Percentiles rank a stretch among this genome's conserved stretches.
phyloP scores from a whole-genome alignment of 2,797 vertebrate species.

The Poecilia velifera region DNA sequence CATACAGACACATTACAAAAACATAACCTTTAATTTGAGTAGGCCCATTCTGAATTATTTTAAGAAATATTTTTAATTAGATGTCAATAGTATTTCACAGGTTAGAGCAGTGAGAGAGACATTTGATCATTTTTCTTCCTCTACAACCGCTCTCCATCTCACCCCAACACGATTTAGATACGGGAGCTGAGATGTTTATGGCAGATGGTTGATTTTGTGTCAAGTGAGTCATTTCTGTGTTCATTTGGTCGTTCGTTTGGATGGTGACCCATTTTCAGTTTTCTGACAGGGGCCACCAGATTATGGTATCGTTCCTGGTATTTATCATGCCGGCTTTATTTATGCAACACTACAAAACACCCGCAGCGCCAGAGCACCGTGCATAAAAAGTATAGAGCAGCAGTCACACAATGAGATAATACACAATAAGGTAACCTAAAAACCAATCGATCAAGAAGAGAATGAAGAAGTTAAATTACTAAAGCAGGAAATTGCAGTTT shows the following conservation, averaged over 20 bases:
- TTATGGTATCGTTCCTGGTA: not conserved
- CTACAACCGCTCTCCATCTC: not conserved
- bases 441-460: not conserved
- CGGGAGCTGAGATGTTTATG: not conserved
- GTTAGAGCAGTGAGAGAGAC: not conserved
- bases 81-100: not conserved
- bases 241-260: not conserved
- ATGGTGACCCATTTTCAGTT: not conserved
- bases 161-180: not conserved
- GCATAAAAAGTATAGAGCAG: not conserved
- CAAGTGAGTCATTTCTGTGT: not conserved
- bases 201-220: not conserved
- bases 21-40: not conserved
- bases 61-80: not conserved
- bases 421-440: not conserved
- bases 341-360: not conserved
- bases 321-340: not conserved
- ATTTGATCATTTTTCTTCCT: not conserved
- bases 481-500: too few species aligned
- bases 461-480: not conserved
- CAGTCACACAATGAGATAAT: not conserved
- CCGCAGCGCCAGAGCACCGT: not conserved
- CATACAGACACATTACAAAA: not conserved
- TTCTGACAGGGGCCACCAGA: not conserved
- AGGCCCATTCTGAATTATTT: not conserved